A percentile compares a stretch with the other conserved stretches of the same genome.
phyloP scores from a whole-genome alignment of 2,888 invertebrate species.

The Phalera bucephala region DNA sequence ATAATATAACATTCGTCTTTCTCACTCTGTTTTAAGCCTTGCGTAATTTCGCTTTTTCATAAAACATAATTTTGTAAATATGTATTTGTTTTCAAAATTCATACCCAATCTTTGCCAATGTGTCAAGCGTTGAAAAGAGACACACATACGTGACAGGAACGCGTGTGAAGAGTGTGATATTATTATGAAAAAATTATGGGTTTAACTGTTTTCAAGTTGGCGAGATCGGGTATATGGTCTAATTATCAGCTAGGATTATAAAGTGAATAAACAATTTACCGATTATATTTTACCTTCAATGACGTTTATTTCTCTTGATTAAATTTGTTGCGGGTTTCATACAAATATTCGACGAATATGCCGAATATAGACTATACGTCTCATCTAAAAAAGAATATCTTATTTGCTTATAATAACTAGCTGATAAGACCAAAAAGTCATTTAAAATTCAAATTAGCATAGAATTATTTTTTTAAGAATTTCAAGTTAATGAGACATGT shows the following conservation, averaged over 20 bases:
- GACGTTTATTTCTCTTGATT: neutral
- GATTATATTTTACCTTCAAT: too few relatives aligned
- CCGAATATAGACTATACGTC: too few relatives aligned
- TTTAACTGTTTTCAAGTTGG: too few relatives aligned
- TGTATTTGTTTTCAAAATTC: neutral
- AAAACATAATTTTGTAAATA: neutral
- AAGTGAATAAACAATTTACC: neutral
- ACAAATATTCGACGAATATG: too few relatives aligned
- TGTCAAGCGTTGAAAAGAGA: neutral
- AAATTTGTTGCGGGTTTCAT: neutral
- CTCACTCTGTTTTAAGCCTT: neutral
- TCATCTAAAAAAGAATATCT: too few relatives aligned
- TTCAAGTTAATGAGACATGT: slow-evolving; percentile 10
- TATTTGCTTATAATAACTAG: slow-evolving; percentile 4
- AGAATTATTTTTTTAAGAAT: slow-evolving; percentile 13
- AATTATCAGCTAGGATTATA: slow-evolving; percentile 4
- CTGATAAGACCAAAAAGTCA: slow-evolving; percentile 13
- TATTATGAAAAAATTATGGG: too few relatives aligned
- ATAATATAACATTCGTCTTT: neutral
- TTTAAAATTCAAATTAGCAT: slow-evolving; percentile 7
- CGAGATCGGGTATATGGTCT: neutral
- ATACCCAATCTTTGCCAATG: neutral
- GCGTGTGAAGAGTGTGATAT: too few relatives aligned
- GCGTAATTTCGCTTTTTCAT: neutral
- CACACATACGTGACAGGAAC: too few relatives aligned